These are phyloP conservation scores for Hippocampus abdominalis DNA, from an alignment of 2,113 vertebrate species.

Conservation along the genomic window DNA sequence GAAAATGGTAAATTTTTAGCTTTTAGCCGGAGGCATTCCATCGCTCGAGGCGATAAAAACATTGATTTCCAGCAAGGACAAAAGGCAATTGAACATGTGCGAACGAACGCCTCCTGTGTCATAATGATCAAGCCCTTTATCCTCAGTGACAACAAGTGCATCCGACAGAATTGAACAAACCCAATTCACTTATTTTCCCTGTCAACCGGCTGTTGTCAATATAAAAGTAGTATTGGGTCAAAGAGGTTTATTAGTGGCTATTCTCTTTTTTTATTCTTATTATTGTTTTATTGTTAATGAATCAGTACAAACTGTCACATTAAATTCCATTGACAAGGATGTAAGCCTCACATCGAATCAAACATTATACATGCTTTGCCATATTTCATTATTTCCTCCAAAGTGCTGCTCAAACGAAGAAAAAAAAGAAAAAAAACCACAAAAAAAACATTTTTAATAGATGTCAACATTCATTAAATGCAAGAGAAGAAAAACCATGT, in stretches of 20 bases:
- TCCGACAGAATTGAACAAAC: constrained; percentile 23
- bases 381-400: background rate
- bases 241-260: constrained; percentile 27
- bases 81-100: constrained; percentile 15
- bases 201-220: constrained; percentile 47
- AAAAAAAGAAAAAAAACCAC: background rate
- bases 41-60: constrained; percentile 27
- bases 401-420: constrained; percentile 8
- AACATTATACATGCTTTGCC: background rate
- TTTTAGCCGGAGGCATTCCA: constrained; percentile 14
- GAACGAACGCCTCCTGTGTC: constrained; percentile 9
- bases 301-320: background rate
- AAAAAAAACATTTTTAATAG: background rate
- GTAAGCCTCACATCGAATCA: background rate
- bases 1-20: constrained; percentile 14
- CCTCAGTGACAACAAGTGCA: constrained; percentile 22
- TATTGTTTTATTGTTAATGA: background rate
- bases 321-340: background rate
- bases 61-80: constrained; percentile 26
- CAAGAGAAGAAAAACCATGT: background rate
- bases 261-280: too few species aligned
- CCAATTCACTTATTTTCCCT: constrained; percentile 10
- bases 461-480: constrained; percentile 21
- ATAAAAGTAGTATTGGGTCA: constrained; percentile 52
- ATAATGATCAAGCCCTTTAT: constrained; percentile 5